Base-by-base conservation (phyloP, 1,140 invertebrate genomes). In the Leptinotarsa defecta region DNA sequence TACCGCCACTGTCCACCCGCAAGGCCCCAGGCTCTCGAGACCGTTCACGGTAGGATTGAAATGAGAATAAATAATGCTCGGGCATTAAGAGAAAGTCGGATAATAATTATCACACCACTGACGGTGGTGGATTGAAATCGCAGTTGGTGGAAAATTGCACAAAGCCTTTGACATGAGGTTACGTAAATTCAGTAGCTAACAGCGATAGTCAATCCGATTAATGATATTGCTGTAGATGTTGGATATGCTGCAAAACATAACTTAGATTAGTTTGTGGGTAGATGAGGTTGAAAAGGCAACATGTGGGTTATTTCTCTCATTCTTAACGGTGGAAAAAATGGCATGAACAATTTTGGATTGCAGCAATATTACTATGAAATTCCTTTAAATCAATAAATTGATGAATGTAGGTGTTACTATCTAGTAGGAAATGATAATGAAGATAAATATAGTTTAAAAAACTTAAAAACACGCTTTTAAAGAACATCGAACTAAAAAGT, bases 91-190 rank as follows among this genome's bases (percentile, higher is more conserved):
- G 52, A 57, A 57, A 57, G 52, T 57, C 52, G 52, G 52, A 57
- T 19, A 57, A 57, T 57, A 57, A 57, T 57, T 57, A 57, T 57
- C 17, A 15, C n/a, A 57, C 52, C n/a, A 57, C 52, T 3, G 52
- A 57, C 52, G 52, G 52, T 57, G 52, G 52, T 57, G 52, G 52
- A 57, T 57, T 57, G 52, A 57, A 57, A 57, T 57, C 52, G 17
- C 52, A 57, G 52, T 57, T 57, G 52, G 17, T n/a, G 52, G 52
- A 57, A 57, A 57, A 57, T 57, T 57, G 52, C 52, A 57, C n/a
- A 57, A 57, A 57, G 52, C 52, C 52, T 15, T 57, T 57, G 52
- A 57, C 52, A 19, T 57, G 52, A 57, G 4, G 52, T 57, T 57
- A 57, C 52, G 52, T 57, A 57, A 57, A 19, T 2, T 57, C 52